Evolutionary conservation across 2,113 vertebrate species (phyloP), one percentile per base, ranked within the genome.

Genomic region (Tonatia bakeri): DNA sequence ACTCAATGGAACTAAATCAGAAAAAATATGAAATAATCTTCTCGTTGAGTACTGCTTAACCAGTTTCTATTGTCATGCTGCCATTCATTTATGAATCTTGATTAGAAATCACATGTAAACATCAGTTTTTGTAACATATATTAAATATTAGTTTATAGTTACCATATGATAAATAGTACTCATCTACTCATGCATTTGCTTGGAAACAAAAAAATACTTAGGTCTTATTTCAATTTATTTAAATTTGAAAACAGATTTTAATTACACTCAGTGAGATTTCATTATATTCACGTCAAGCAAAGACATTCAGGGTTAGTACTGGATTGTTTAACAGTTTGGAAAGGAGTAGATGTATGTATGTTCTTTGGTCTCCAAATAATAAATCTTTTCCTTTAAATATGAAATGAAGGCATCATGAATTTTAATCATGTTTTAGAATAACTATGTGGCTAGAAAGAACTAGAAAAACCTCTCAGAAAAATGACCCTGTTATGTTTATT

Each of bases 371-470:
- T 67, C 12, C 56, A 93, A 54, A 80, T 47, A 84, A 90, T 8
- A 67, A 67, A 28, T 56, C 2, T 52, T 31, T 61, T 87, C 26
- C 69, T 95, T 94, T 82, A 67, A 75, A 83, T 87, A 40, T 77
- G 54, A 84, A 95, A 87, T 14, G 64, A 79, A 90, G 17, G 59
- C 31, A 82, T 22, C 52, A 54, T 94, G 40, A 52, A 52, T 76
- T 95, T 91, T 82, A 72, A 76, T 95, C 87, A 67, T 85, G 16
- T 22, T 93, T 94, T 84, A 69, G 84, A 94, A 87, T 87, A 50
- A 59, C 11, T 59, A 17, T 0, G 0, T 85, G 38, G 15, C 83
- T 89, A 84, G 70, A 70, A 69, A 87, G 56, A 38, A 70, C 33
- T 70, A 26, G 50, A 89, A 54, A 93, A 89, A 45, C 0, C n/a